Base-by-base conservation (phyloP, 2,113 vertebrate genomes). In the Mobula birostris region DNA sequence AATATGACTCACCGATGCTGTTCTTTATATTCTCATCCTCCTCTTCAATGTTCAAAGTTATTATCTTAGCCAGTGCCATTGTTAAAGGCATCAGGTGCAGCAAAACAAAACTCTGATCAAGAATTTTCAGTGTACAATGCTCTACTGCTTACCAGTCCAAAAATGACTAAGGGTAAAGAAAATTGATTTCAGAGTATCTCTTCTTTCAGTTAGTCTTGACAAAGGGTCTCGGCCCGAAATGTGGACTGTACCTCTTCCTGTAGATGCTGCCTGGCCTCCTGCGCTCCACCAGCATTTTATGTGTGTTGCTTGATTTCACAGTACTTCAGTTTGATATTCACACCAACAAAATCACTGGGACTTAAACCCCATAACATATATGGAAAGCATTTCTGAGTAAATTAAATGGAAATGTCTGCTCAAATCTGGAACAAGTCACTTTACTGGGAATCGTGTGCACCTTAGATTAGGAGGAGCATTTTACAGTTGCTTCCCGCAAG, bases 21-120 rank as follows among this genome's bases (percentile, higher is more conserved):
- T 27, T 93, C 91, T 76, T 93, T 93, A 93, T 24, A 82, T 29
- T 93, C 68, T 76, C 40, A 93, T 6, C 91, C 91, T 56, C 91
- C 91, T 48, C 70, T 93, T 93, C n/a, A 92, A 72, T 72, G 68
- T 40, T 92, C 88, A 48, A 66, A 24, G n/a, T 56, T 74, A 93
- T 76, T 70, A 93, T 24, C 91, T 93, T 93, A 74, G 11, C 19
- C 70, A 72, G 17, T 74, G 36, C 29, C 70, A 93, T 93, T 72
- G 70, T 93, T 76, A 74, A 93, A 56, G 68, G 29, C 68, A 93
- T 76, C 68, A 74, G 66, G 68, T 76, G 40, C 91, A 76, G 66
- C 14, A 48, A 74, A 92, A 74, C 12, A 17, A 29, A 17, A 12
- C 32, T 72, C 70, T 92, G 36, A 74, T 93, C 70, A 93, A 27